Evolutionary conservation across 2,113 vertebrate species (phyloP), one percentile per base, ranked within the genome.

Genomic region (Holacanthus passer): DNA sequence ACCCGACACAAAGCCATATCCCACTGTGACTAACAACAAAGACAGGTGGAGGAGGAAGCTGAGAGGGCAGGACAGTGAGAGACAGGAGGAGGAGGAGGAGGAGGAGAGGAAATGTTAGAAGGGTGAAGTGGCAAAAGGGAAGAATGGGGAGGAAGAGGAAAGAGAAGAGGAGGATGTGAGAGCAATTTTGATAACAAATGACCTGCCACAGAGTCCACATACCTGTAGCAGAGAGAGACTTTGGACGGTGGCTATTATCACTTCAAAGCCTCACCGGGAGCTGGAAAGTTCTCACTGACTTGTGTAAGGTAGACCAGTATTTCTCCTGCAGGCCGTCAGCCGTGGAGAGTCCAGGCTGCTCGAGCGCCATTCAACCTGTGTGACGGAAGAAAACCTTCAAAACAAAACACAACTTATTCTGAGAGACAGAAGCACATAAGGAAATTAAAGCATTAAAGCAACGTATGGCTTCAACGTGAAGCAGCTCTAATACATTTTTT

Each of bases 161-260:
- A 56, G 64, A 83, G 59, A 56, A 76, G 10, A 29, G 62, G 60
- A 29, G 70, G 75, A 74, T 79, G 85, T 81, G 86, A 86, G 85
- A 92, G 87, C 82, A 89, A 87, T 84, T 88, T 71, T 84, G 87
- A 88, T 91, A 89, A 89, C 80, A 92, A 88, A 89, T 87, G 89
- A 88, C 77, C 87, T 88, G 91, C 84, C 89, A 88, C 71, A 41
- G 67, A 88, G 81, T 77, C 68, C 75, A 76, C 69, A 84, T 56
- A 87, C 59, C 77, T 82, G 75, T 77, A 58, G 83, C 68, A 43
- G 48, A 86, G 69, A 65, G 71, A 70, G 66, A 88, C 60, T 87
- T 39, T 69, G 78, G 63, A 79, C 65, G 48, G 65, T 19, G 73
- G 81, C 68, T 73, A 89, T 91, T 91, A 90, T 90, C 86, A 90